Conservation (phyloP, 2,888 invertebrate genomes). For the Microplitis manilae region DNA sequence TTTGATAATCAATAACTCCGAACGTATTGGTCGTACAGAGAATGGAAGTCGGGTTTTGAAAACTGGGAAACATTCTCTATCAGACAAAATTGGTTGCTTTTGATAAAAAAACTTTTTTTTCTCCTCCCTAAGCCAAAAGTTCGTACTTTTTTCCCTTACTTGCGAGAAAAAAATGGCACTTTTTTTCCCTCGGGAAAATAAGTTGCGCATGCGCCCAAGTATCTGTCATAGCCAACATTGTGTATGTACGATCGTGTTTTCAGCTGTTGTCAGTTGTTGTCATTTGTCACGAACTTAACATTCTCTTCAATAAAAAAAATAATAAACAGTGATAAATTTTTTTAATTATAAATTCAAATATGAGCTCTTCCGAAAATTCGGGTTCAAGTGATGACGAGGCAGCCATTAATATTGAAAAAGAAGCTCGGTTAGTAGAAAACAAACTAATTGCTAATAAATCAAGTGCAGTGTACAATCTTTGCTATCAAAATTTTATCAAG, state of each 20-base stretch:
- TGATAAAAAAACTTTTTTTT: no score
- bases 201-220: no score
- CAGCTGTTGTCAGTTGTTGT: background rate
- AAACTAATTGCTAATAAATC: slow-evolving; percentile 1
- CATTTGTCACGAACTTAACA: background rate
- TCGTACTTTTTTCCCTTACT: no score
- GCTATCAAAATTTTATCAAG: slow-evolving; percentile 3
- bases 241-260: background rate
- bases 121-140: no score
- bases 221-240: no score
- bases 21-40: no score
- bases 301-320: background rate
- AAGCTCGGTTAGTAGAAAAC: background rate
- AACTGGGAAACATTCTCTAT: no score
- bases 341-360: background rate
- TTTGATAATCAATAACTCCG: no score
- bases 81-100: no score
- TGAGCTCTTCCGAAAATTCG: background rate
- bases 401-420: background rate
- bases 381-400: background rate
- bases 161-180: no score
- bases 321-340: background rate
- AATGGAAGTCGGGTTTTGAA: no score
- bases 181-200: no score
- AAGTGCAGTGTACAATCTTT: background rate